These are phyloP conservation scores for Varecia variegata DNA, from an alignment of 2,797 vertebrate species.

Conservation along the genomic window DNA sequence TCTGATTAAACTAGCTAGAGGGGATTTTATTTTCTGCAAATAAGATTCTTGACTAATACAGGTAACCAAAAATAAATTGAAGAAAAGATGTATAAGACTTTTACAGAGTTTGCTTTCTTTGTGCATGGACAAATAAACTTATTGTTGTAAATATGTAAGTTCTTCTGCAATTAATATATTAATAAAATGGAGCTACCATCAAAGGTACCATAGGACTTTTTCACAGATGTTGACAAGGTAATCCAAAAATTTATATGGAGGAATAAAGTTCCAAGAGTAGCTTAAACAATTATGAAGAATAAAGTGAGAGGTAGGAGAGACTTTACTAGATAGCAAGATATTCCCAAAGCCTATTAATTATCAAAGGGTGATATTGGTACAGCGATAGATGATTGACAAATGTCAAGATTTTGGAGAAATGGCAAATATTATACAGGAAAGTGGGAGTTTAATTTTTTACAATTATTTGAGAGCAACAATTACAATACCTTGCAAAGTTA, in stretches of 20 bases:
- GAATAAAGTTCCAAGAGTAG: not conserved
- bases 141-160: not conserved
- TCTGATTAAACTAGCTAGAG: not conserved
- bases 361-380: not conserved
- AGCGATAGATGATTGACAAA: not conserved
- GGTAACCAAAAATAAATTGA: not conserved
- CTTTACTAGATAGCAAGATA: not conserved
- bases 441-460: not conserved
- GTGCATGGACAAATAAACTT: not conserved
- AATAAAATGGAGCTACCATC: not conserved
- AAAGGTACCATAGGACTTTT: not conserved
- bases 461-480: not conserved
- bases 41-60: not conserved
- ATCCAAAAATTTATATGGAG: not conserved
- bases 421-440: not conserved
- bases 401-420: not conserved
- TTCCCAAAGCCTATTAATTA: not conserved
- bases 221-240: not conserved
- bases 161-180: not conserved
- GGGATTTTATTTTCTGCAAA: not conserved
- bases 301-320: not conserved
- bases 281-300: not conserved
- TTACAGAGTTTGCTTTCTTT: not conserved
- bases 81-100: not conserved
- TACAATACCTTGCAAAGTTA: not conserved